phyloP scores from a whole-genome alignment of 2,113 vertebrate genomes.

The Platysteira castanea region DNA sequence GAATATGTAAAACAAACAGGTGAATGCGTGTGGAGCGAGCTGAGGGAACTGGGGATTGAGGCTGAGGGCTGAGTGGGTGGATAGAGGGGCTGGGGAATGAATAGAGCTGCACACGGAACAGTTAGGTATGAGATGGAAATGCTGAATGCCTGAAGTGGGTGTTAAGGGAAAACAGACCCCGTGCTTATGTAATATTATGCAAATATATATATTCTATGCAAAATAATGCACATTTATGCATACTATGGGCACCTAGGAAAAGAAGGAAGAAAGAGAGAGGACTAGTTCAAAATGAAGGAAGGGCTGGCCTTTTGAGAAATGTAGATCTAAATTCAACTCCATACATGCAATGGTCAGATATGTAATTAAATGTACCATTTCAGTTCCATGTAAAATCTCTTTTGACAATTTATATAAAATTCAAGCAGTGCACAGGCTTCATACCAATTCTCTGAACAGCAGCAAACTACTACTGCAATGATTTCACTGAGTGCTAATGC shows the following conservation, averaged over 20 bases:
- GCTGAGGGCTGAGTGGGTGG: conserved; percentile 32
- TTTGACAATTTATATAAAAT: not conserved
- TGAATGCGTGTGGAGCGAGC: not conserved
- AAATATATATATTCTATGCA: conserved; percentile 33
- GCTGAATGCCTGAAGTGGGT: conserved; percentile 12
- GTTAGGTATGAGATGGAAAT: conserved; percentile 35
- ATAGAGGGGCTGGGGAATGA: conserved; percentile 11
- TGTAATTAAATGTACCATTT: not conserved
- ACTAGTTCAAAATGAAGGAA: not conserved
- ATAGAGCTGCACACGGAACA: not conserved
- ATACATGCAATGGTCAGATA: not conserved
- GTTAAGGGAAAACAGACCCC: conserved; percentile 27
- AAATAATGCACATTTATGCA: conserved; percentile 26
- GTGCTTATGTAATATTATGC: conserved; percentile 42
- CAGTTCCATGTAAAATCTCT: not conserved
- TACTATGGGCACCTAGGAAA: not conserved
- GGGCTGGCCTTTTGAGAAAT: not conserved
- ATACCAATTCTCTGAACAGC: not conserved
- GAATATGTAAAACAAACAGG: conserved; percentile 13
- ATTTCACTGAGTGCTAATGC: not conserved
- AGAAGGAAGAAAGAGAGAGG: not conserved
- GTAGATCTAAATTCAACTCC: not conserved
- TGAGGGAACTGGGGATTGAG: not conserved
- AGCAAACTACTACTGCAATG: not conserved
- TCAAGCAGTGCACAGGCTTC: not conserved